phyloP scores from a whole-genome alignment of 64 coral and sea anemone genomes.

The Porites lutea region DNA sequence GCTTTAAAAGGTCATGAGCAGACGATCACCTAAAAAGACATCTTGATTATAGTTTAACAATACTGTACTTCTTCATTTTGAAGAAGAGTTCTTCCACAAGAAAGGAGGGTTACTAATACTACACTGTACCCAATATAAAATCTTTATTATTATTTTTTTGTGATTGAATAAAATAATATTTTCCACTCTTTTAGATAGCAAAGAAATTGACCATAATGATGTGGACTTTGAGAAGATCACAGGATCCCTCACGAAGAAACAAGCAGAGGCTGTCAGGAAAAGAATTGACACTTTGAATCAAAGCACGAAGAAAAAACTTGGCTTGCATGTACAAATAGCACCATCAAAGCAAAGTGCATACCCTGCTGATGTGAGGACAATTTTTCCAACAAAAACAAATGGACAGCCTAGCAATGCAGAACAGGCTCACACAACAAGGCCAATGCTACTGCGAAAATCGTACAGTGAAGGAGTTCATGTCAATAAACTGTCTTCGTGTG shows the following conservation, averaged over 20 bases:
- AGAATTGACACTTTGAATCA: constrained; percentile 92
- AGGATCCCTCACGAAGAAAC: constrained; percentile 90
- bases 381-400: constrained; percentile 90
- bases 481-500: not conserved
- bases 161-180: too few species aligned
- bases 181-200: constrained; percentile 75
- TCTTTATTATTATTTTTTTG: not conserved
- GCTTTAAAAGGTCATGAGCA: too few species aligned
- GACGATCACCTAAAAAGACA: too few species aligned
- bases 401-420: constrained; percentile 84
- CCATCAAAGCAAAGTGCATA: not conserved
- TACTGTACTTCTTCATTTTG: too few species aligned
- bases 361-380: constrained; percentile 89
- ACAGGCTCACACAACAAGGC: not conserved
- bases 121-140: not conserved
- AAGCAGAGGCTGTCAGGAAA: constrained; percentile 91
- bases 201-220: constrained; percentile 97
- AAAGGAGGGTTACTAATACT: not conserved
- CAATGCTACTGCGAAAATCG: constrained; percentile 47
- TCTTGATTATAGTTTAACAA: too few species aligned
- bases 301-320: constrained; percentile 80
- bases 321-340: constrained; percentile 23
- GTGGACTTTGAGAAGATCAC: constrained; percentile 89
- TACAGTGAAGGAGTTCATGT: constrained; percentile 80
- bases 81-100: too few species aligned